A percentile compares a stretch with the other conserved stretches of the same genome.
Conservation (phyloP, 2,888 invertebrate genomes). For the Caenorhabditis sulstoni region DNA sequence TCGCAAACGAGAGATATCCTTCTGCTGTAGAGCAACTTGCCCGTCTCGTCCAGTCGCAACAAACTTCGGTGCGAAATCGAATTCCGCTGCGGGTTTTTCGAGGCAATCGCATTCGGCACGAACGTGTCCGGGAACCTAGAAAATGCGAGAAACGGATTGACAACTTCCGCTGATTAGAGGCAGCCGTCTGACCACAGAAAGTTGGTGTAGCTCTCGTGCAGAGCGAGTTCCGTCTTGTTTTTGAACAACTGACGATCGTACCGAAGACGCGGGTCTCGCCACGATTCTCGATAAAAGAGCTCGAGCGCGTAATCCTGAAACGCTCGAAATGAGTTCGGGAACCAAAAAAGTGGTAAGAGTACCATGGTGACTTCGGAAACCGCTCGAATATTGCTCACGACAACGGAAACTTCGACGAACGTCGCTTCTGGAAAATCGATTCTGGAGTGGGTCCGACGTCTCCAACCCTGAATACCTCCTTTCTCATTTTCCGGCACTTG, state of each 20-base stretch:
- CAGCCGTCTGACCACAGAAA: conserved; percentile 78
- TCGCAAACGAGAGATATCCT: conserved; percentile 77
- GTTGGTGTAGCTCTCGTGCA: conserved; percentile 79
- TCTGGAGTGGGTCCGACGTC: too few species aligned
- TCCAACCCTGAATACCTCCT: conserved; percentile 61
- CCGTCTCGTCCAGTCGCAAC: conserved; percentile 71
- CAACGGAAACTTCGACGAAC: conserved; percentile 74
- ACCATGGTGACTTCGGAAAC: conserved; percentile 80
- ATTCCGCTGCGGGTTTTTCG: conserved; percentile 77
- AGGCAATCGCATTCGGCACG: conserved; percentile 79
- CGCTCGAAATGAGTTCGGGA: not conserved
- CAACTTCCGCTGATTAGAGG: conserved; percentile 16
- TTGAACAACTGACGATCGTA: conserved; percentile 73
- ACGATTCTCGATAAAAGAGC: conserved; percentile 78
- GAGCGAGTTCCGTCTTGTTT: conserved; percentile 76
- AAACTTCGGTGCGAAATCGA: conserved; percentile 79
- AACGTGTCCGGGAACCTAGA: conserved; percentile 75
- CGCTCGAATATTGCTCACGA: conserved; percentile 78
- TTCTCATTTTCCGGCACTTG: conserved; percentile 75
- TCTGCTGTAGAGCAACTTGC: conserved; percentile 74
- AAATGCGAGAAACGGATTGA: conserved; percentile 20
- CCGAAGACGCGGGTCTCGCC: conserved; percentile 74
- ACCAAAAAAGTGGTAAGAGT: conserved; percentile 2
- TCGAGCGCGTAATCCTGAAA: conserved; percentile 77
- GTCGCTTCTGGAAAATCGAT: conserved; percentile 75